phyloP scores from a whole-genome alignment of 2,113 vertebrate species.

The Clarias magur region DNA sequence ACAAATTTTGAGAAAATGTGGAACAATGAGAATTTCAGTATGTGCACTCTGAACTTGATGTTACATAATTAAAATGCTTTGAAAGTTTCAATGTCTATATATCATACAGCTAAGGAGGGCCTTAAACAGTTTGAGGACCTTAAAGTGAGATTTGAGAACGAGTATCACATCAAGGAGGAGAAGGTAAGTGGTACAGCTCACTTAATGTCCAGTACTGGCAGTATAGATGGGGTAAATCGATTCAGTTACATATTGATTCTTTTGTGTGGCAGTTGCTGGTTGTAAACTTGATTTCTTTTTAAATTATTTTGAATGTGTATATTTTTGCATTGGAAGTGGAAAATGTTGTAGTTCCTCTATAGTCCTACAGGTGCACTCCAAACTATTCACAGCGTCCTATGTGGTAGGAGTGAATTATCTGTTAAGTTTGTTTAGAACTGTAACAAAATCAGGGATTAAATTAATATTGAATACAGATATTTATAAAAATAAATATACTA shows the following conservation, averaged over 20 bases:
- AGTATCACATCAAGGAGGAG: slow-evolving; percentile 77
- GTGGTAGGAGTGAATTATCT: too few relatives aligned
- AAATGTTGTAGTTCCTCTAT: too few relatives aligned
- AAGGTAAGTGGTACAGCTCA: slow-evolving; percentile 71
- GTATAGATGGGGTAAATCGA: background rate
- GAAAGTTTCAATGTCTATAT: background rate
- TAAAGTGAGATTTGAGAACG: slow-evolving; percentile 75
- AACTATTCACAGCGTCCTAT: too few relatives aligned
- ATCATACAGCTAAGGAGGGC: slow-evolving; percentile 81
- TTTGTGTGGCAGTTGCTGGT: background rate
- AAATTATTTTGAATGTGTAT: too few relatives aligned
- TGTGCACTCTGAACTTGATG: background rate
- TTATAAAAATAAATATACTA: too few relatives aligned
- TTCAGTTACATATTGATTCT: background rate
- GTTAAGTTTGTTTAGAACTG: too few relatives aligned
- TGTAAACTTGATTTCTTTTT: too few relatives aligned
- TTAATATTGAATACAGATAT: too few relatives aligned
- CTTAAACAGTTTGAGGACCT: slow-evolving; percentile 77
- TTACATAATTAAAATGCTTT: background rate
- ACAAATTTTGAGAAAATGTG: background rate
- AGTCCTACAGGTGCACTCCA: too few relatives aligned
- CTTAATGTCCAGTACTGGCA: slow-evolving; percentile 14
- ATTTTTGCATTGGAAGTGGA: too few relatives aligned
- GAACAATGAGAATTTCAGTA: background rate
- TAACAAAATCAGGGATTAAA: too few relatives aligned